Evolutionary conservation across 1,140 invertebrate genomes (phyloP).

Genomic region (Eubasilissa regina): DNA sequence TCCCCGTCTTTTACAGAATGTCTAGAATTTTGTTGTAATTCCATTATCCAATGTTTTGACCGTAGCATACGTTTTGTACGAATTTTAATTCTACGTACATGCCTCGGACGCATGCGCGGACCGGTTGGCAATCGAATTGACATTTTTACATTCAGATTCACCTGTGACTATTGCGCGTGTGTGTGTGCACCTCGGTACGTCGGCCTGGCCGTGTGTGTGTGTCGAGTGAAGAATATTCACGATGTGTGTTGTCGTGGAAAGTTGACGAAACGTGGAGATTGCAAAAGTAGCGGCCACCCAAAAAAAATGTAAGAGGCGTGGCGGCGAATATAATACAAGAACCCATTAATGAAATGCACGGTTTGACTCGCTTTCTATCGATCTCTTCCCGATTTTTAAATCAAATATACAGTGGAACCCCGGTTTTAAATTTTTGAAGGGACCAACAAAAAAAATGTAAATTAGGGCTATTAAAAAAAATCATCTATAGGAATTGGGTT

Average conservation of each 20-base stretch:
- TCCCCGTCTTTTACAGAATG: too few species aligned
- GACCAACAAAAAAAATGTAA: too few species aligned
- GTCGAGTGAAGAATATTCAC: not conserved
- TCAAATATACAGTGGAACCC: too few species aligned
- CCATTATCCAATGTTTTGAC: too few species aligned
- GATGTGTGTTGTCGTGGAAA: slow-evolving; percentile 7
- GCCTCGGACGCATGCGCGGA: not conserved
- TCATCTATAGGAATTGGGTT: too few species aligned
- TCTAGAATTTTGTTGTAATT: too few species aligned
- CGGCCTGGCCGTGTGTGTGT: not conserved
- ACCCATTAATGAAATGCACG: slow-evolving; percentile 9
- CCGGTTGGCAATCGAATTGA: slow-evolving; percentile 35
- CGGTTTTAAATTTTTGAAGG: too few species aligned
- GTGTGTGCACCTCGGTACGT: not conserved
- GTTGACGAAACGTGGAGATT: slow-evolving; percentile 22
- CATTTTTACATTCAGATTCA: slow-evolving; percentile 31
- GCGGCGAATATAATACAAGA: not conserved
- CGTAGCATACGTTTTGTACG: not conserved
- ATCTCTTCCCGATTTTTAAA: not conserved
- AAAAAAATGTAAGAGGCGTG: not conserved
- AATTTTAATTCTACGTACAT: slow-evolving; percentile 33
- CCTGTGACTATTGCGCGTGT: slow-evolving; percentile 14
- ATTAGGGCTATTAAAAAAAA: too few species aligned
- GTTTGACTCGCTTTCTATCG: slow-evolving; percentile 2
- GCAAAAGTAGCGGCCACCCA: not conserved